Conservation (phyloP, 1,140 invertebrate species). For the Idris sp. region DNA sequence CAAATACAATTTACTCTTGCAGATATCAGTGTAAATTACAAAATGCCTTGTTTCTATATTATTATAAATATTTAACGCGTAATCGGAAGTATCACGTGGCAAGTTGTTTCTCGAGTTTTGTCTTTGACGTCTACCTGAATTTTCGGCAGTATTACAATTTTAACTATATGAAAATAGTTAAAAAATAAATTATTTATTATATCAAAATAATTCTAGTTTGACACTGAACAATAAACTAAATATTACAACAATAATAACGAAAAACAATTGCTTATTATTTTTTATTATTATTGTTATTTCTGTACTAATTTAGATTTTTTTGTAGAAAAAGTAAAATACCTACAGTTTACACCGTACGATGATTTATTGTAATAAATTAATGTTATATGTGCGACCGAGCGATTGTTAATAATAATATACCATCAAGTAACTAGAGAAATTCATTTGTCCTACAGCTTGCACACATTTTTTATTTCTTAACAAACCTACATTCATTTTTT, state of each 20-base stretch:
- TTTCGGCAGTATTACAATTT: conserved; percentile 37
- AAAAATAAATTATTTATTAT: conserved; percentile 16
- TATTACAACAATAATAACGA: background rate
- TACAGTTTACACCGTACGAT: conserved; percentile 1
- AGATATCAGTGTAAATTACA: no score
- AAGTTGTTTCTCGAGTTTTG: conserved; percentile 9
- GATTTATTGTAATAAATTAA: conserved; percentile 1
- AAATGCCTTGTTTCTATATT: conserved; percentile 12
- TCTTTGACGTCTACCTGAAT: conserved; percentile 26
- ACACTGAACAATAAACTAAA: conserved; percentile 15
- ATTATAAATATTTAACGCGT: conserved; percentile 20
- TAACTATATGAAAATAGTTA: background rate
- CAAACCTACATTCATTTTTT: no score
- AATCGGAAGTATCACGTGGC: conserved; percentile 53
- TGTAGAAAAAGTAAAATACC: conserved; percentile 16
- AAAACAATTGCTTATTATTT: no score
- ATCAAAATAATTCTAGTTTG: conserved; percentile 20
- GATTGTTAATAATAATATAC: conserved; percentile 7
- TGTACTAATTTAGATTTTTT: no score
- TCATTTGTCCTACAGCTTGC: no score
- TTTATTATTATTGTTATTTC: no score
- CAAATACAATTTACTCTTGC: conserved; percentile 18
- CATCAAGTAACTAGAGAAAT: no score
- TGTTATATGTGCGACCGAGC: conserved; percentile 21
- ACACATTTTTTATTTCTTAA: no score